Evolutionary conservation across 2,797 vertebrate genomes (phyloP), one percentile per base, ranked within the genome.

Genomic region (Dallia pectoralis): DNA sequence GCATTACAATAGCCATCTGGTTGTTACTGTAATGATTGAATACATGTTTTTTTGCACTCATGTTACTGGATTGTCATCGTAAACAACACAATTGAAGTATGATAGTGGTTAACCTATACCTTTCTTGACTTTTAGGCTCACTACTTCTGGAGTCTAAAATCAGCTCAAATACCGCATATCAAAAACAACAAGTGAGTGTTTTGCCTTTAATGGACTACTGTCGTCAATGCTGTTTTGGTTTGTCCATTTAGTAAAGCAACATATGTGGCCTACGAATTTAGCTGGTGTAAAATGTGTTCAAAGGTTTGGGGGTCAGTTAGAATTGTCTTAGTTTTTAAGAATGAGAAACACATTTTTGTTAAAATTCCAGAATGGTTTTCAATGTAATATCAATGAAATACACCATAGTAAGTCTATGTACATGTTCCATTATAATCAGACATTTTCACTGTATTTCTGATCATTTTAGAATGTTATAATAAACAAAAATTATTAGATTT

Each of bases 81-180:
- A 7, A 2, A 14, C 3, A 7, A 61, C 27, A 62, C 22, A 1
- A 3, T 32, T n/a, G 40, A 19, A 19, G 4, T 11, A 49, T 4
- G 11, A 11, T 33, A 25, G 22, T 59, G 53, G 53, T 22, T 59
- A 59, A 12, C 49, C 19, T 69, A 25, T 77, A 72, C 3, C 77
- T 74, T n/a, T 68, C 30, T 51, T 85, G 67, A 89, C 15, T 92
- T 95, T 77, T 86, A 99, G 98, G 97, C 84, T 99, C 97, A 4
- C 89, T 99, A 30, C 89, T 99, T 62, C 92, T 99, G 91, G 98
- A 99, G 91, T 99, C 98, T 65, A 99, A 98, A 93, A 99, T 99
- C 91, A 99, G 97, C 87, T 96, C 97, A 69, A 98, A 97, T 87
- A 99, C 98, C 74, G 97, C 97, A 75, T 99, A 99, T 96, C 98